Evolutionary conservation across 2,888 invertebrate genomes (phyloP).

Genomic region (Kuschelorhynchus macadamiae): DNA sequence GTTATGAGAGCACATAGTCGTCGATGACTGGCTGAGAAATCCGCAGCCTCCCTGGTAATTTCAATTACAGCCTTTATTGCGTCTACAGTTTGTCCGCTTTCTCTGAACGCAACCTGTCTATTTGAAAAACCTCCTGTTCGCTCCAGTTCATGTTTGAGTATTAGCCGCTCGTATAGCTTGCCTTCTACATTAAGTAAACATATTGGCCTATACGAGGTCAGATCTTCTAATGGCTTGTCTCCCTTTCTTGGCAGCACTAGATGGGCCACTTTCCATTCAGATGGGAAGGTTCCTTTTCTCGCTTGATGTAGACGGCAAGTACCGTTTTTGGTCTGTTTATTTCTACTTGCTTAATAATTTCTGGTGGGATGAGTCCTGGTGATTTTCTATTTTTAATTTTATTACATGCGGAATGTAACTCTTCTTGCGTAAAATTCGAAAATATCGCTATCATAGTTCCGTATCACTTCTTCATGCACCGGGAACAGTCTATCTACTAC

Average conservation of each 20-base stretch:
- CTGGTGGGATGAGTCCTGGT: constrained; percentile 34
- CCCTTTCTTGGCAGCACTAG: too few species aligned
- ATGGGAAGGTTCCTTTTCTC: too few species aligned
- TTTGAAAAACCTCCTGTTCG: background rate
- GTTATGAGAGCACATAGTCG: background rate
- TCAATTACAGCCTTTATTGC: too few species aligned
- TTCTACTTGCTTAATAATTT: constrained; percentile 22
- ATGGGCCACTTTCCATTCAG: too few species aligned
- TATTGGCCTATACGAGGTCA: too few species aligned
- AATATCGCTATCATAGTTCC: constrained; percentile 18
- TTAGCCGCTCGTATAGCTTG: too few species aligned
- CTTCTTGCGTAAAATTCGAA: constrained; percentile 22
- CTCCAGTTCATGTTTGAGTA: background rate
- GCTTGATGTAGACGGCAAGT: too few species aligned
- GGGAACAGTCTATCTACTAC: constrained; percentile 27
- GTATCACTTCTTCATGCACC: constrained; percentile 14
- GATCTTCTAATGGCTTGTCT: too few species aligned
- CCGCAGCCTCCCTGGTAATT: too few species aligned
- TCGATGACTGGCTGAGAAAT: background rate
- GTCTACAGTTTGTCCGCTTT: background rate
- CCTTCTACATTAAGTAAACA: too few species aligned
- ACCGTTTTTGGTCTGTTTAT: background rate
- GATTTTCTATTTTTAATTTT: constrained; percentile 25
- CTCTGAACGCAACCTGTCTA: background rate
- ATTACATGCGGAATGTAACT: background rate